Base-by-base conservation (phyloP, 2,888 invertebrate species). In the Diogma glabrata region DNA sequence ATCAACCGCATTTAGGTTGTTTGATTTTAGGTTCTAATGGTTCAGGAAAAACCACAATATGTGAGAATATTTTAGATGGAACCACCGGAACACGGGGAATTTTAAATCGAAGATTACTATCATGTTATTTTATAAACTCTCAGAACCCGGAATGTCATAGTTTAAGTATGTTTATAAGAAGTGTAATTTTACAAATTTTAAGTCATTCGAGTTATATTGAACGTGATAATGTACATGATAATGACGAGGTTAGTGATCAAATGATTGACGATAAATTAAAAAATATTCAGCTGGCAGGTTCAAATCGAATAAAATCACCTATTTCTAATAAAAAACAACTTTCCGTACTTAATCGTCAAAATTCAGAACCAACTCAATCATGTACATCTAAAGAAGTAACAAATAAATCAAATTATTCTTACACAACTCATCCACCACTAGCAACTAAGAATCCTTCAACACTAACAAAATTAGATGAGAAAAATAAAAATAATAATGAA, bases 11-110 rank as follows among this genome's bases (percentile, higher is more conserved):
- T 20, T 45, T 53, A 60, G 95, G 95, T 0, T 88, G 91, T 2
- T 74, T 95, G 45, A 81, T 96, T 50, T 74, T 94, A 54, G 92
- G 90, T 57, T 92, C 92, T 1, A 88, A 94, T 0, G 96, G 95
- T 17, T 89, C 91, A 58, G 96, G 96, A 0, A 96, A 96, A 66
- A 93, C 94, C 5, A 90, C 94, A 20, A 75, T 94, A 43, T 85
- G 89, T 64, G 81, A 84, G 52, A 89, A 92, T 64, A 70, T 70
- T 26, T 63, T 70, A 61, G 67, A 68, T 57, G 70, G 70, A 9
- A 68, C 67, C 51, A 67, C 69, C 1, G 70, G 70, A 49, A 70
- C 70, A 7, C 66, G 67, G 54, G 70, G 70, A 12, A 65, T 70
- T 16, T 59, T 70, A 4, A 87, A 87, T 64, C 76, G 87, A 49